These are phyloP conservation scores for Tautogolabrus adspersus DNA, from an alignment of 2,113 vertebrate genomes.

Conservation along the genomic window DNA sequence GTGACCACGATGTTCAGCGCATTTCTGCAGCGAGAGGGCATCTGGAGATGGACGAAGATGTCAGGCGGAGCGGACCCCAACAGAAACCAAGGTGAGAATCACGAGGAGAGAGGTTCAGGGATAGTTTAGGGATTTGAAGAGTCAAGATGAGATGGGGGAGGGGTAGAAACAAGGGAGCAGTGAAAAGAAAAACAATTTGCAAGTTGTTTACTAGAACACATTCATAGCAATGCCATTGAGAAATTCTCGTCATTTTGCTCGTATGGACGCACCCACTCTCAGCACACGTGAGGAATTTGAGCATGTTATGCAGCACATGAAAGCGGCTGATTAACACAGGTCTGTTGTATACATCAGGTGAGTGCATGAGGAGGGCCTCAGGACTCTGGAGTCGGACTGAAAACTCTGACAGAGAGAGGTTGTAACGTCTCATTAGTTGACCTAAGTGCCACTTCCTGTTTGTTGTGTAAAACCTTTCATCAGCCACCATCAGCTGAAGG, in stretches of 20 bases:
- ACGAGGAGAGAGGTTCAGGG: background rate
- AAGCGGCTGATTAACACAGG: background rate
- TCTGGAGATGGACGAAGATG: slow-evolving; percentile 78
- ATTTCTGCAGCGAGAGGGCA: slow-evolving; percentile 92
- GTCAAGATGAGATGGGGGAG: background rate
- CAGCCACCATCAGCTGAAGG: slow-evolving; percentile 1
- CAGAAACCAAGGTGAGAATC: background rate
- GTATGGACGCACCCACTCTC: background rate
- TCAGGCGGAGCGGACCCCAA: background rate
- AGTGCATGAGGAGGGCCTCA: background rate
- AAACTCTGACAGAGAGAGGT: slow-evolving; percentile 19
- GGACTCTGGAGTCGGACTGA: background rate
- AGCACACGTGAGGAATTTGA: background rate
- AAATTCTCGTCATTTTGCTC: background rate
- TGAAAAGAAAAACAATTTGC: background rate
- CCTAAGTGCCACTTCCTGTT: slow-evolving; percentile 42
- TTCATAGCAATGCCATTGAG: background rate
- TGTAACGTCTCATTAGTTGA: slow-evolving; percentile 13
- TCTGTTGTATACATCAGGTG: slow-evolving; percentile 2
- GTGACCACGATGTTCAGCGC: slow-evolving; percentile 91
- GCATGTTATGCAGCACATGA: background rate
- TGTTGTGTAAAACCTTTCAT: slow-evolving; percentile 20
- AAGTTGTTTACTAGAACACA: background rate
- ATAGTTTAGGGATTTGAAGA: background rate
- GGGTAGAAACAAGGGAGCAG: background rate